Conservation (phyloP, 2,888 invertebrate genomes). For the Gnatocerus cornutus region DNA sequence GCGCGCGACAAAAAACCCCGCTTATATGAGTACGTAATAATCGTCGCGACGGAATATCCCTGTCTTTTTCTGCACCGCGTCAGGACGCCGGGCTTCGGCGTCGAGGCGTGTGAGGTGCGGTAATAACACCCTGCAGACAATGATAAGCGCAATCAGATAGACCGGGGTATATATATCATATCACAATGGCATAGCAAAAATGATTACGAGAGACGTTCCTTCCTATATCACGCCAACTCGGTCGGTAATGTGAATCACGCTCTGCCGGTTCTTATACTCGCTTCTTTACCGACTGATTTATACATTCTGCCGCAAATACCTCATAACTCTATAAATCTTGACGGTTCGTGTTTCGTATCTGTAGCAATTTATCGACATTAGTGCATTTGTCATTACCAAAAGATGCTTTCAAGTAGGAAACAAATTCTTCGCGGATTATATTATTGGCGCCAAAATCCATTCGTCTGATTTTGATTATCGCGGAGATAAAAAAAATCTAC, state of each 20-base stretch:
- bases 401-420: constrained; percentile 17
- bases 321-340: constrained; percentile 63
- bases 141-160: constrained; percentile 64
- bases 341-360: constrained; percentile 47
- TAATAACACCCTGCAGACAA: constrained; percentile 63
- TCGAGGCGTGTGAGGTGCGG: constrained; percentile 57
- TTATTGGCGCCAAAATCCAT: not conserved
- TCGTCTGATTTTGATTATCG: constrained; percentile 6
- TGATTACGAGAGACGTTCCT: constrained; percentile 71
- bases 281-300: constrained; percentile 67
- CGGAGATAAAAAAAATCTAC: not conserved
- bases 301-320: constrained; percentile 67
- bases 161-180: constrained; percentile 68
- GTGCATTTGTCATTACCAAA: constrained; percentile 45
- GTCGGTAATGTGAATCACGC: constrained; percentile 69
- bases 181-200: constrained; percentile 71
- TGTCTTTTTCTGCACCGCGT: constrained; percentile 53
- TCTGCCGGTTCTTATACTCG: constrained; percentile 69
- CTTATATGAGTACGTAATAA: constrained; percentile 54
- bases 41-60: constrained; percentile 52
- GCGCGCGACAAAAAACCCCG: constrained; percentile 53
- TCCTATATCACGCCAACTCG: constrained; percentile 68
- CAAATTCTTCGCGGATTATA: constrained; percentile 3
- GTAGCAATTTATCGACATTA: constrained; percentile 48
- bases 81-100: constrained; percentile 48